Base-by-base conservation (phyloP, 2,797 vertebrate species). In the Ptychadena robeensis region DNA sequence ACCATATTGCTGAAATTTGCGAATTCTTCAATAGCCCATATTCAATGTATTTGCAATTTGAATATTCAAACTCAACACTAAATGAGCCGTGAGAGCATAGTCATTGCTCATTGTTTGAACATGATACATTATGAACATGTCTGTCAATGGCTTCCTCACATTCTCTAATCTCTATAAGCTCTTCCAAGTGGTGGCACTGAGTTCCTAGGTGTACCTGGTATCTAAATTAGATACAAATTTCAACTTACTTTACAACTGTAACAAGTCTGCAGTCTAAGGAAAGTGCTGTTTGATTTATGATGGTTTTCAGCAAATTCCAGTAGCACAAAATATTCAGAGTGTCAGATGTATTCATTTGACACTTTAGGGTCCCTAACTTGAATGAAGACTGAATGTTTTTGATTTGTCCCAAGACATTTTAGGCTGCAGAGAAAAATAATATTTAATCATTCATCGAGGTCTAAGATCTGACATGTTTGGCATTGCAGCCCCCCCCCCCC, bases 251-350 rank as follows among this genome's bases (percentile, higher is more conserved):
- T 27, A 25, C n/a, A 59, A 27, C 6, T 27, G 5, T 57, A 57
- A 57, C 10, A 61, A 61, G 25, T 10, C 10, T 25, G 59, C n/a
- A 61, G 27, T 27, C 11, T 61, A 38, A 22, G 11, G 30, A 71
- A 61, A 70, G 22, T 59, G 28, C 27, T 44, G 37, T 30, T n/a
- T 68, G 64, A 79, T 84, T 71, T 83, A 83, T 57, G 66, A 37
- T n/a, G 15, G 32, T 32, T 79, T 68, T 74, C 48, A n/a, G 37
- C 48, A 63, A 11, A n/a, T 73, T 79, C 28, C 34, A 80, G 76
- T 73, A 84, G 76, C 76, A 59, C 27, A 68, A 84, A 78, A 73
- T 73, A 53, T 57, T 35, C 22, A 5, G 30, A 69, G 34, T 78
- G 31, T 77, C 69, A 78, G 70, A 44, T 44, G 1, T 40, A 82